These are phyloP conservation scores for Drepanosiphum platanoidis DNA, from an alignment of 2,888 invertebrate genomes.

Conservation along the genomic window DNA sequence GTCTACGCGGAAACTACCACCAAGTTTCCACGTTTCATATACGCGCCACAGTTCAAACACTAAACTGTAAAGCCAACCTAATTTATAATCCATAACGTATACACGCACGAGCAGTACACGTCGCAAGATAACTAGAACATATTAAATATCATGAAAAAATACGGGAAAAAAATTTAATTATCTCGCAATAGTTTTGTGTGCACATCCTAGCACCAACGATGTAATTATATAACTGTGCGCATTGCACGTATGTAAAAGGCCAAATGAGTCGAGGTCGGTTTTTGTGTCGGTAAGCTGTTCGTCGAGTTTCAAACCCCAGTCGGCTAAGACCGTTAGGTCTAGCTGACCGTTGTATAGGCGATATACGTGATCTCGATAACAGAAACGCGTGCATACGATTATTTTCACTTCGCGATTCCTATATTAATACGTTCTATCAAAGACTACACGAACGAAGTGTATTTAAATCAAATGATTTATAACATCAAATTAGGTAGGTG, in stretches of 20 bases:
- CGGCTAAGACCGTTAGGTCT: no score
- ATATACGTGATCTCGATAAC: neutral
- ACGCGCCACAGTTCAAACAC: no score
- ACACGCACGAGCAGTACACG: neutral
- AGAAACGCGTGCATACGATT: neutral
- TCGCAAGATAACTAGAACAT: neutral
- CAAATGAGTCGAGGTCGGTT: conserved; percentile 11
- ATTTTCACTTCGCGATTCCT: neutral
- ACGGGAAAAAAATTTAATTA: neutral
- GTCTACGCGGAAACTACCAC: no score
- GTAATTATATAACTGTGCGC: neutral
- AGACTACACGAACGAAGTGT: no score
- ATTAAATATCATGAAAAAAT: neutral
- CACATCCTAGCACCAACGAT: neutral
- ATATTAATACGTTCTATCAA: neutral
- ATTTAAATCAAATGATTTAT: no score
- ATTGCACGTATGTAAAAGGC: neutral
- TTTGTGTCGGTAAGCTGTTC: neutral
- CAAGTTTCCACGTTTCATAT: no score
- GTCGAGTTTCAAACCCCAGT: neutral
- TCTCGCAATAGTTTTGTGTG: neutral
- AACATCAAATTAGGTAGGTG: no score
- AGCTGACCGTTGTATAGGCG: no score
- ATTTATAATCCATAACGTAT: neutral
- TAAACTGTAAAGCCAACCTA: neutral